Evolutionary conservation across 2,888 invertebrate species (phyloP).

Genomic region (Tanytarsus gracilentus): DNA sequence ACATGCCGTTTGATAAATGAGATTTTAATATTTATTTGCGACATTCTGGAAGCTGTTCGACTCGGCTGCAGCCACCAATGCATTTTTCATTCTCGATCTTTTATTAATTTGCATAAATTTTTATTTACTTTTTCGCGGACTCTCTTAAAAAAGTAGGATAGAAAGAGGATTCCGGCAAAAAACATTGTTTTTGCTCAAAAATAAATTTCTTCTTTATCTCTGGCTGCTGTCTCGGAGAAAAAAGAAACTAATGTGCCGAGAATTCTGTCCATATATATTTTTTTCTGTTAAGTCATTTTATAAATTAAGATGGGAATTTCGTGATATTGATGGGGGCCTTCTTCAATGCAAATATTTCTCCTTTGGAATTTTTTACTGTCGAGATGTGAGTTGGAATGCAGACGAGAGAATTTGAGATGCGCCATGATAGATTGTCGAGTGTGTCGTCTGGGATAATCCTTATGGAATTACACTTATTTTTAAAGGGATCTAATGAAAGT

Average conservation of each 20-base stretch:
- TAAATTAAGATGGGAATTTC: constrained; percentile 29
- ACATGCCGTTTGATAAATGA: constrained; percentile 20
- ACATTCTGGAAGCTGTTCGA: constrained; percentile 2
- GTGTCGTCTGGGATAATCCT: too few relatives aligned
- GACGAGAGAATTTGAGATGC: constrained; percentile 8
- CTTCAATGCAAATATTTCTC: constrained; percentile 21
- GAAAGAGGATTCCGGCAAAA: too few relatives aligned
- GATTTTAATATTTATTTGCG: constrained; percentile 6
- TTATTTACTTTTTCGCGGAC: too few relatives aligned
- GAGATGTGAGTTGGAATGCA: constrained; percentile 2
- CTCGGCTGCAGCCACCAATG: too few relatives aligned
- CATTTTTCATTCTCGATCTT: constrained; percentile 9
- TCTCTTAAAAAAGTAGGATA: too few relatives aligned
- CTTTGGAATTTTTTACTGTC: not conserved
- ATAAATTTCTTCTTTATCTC: constrained; percentile 27
- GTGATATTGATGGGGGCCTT: constrained; percentile 25
- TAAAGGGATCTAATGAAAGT: too few relatives aligned
- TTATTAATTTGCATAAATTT: not conserved
- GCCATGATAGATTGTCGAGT: constrained; percentile 21
- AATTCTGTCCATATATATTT: not conserved
- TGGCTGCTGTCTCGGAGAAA: not conserved
- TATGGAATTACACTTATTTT: too few relatives aligned
- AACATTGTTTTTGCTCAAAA: constrained; percentile 15
- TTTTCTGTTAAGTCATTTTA: constrained; percentile 29
- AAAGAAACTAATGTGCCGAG: not conserved